phyloP scores from a whole-genome alignment of 2,113 vertebrate genomes.

The Zapus hudsonius region DNA sequence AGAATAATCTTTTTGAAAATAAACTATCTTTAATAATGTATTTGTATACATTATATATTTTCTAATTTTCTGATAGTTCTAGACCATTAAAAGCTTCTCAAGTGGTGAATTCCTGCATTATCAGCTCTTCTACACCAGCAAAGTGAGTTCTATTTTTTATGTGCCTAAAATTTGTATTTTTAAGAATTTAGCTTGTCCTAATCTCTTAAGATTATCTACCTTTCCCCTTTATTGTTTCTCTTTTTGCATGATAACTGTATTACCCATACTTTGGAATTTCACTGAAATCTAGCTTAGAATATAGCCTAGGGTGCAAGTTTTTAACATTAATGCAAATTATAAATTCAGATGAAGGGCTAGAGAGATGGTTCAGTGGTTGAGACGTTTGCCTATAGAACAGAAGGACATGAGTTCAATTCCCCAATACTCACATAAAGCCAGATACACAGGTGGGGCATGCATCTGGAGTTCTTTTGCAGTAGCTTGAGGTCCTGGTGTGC shows the following conservation, averaged over 20 bases:
- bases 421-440: too few species aligned
- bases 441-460: too few species aligned
- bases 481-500: too few species aligned
- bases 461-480: too few species aligned
- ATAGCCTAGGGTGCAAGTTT: constrained; percentile 8
- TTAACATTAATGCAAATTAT: constrained; percentile 57
- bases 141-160: constrained; percentile 88
- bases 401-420: too few species aligned
- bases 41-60: constrained; percentile 76
- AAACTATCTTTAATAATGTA: constrained; percentile 70
- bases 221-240: constrained; percentile 28
- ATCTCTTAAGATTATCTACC: constrained; percentile 34
- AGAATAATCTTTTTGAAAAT: constrained; percentile 73
- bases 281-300: constrained; percentile 45
- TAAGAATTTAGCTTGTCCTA: constrained; percentile 51
- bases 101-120: constrained; percentile 90
- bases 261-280: constrained; percentile 60
- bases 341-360: background rate
- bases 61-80: constrained; percentile 87
- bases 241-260: constrained; percentile 69
- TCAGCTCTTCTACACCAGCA: constrained; percentile 87
- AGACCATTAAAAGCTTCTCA: constrained; percentile 94
- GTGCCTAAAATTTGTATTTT: constrained; percentile 62
- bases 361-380: too few species aligned
- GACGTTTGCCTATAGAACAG: too few species aligned